These are phyloP conservation scores for Gryllus longicercus DNA, from an alignment of 2,888 invertebrate species.

Conservation along the genomic window DNA sequence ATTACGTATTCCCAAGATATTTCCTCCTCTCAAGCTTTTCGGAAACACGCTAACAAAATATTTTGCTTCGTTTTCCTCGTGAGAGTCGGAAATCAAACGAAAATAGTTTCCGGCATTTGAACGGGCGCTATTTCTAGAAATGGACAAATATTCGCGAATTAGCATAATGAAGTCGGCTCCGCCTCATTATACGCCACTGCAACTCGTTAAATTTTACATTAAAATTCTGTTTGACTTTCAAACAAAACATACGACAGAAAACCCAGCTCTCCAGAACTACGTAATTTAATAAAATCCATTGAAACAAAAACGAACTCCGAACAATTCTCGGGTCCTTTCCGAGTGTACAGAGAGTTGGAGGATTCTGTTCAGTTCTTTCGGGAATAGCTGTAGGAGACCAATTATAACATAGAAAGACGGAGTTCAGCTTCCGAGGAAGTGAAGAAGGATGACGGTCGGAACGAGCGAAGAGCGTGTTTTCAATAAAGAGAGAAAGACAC, in stretches of 20 bases:
- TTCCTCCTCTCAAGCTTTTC: too few relatives aligned
- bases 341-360: not conserved
- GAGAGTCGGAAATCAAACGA: not conserved
- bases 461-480: not conserved
- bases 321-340: not conserved
- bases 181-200: not conserved
- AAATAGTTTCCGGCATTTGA: constrained; percentile 5
- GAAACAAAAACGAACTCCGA: not conserved
- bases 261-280: not conserved
- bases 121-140: not conserved
- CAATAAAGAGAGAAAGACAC: not conserved
- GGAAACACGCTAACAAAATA: too few relatives aligned
- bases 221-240: not conserved
- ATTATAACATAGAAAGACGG: constrained; percentile 4
- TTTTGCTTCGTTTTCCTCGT: not conserved
- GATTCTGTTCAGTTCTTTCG: not conserved
- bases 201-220: constrained; percentile 7
- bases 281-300: not conserved
- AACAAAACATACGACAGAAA: constrained; percentile 2
- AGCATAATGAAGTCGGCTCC: not conserved
- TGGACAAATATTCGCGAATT: not conserved
- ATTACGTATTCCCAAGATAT: too few relatives aligned
- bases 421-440: not conserved
- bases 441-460: not conserved
- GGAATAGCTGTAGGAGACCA: constrained; percentile 6